A percentile compares a stretch with the other conserved stretches of the same genome.
These are phyloP conservation scores for Nothobranchius furzeri DNA, from an alignment of 2,113 vertebrate species.

Conservation along the genomic window DNA sequence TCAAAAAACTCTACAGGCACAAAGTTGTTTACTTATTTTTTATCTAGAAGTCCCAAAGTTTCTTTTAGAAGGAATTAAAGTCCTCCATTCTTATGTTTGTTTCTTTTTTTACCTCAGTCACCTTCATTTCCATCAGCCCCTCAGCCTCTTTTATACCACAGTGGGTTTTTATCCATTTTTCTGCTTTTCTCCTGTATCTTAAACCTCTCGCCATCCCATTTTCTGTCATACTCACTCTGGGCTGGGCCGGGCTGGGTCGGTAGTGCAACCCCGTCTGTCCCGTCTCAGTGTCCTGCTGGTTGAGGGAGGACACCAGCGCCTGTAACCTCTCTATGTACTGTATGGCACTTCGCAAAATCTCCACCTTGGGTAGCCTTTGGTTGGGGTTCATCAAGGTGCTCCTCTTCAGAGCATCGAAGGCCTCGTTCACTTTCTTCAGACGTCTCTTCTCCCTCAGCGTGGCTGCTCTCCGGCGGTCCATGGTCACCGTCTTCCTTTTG, in stretches of 20 bases:
- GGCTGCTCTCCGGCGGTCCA: conserved; percentile 92
- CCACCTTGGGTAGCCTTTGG: conserved; percentile 97
- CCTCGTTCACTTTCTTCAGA: conserved; percentile 98
- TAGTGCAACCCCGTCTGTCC: conserved; percentile 86
- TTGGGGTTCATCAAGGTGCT: conserved; percentile 98
- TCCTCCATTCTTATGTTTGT: background rate
- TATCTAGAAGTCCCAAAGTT: background rate
- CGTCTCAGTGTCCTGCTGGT: conserved; percentile 92
- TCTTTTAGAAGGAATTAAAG: background rate
- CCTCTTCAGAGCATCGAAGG: conserved; percentile 95
- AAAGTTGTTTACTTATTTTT: too few species aligned
- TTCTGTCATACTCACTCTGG: conserved; percentile 83
- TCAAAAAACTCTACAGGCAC: too few species aligned
- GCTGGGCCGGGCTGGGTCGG: conserved; percentile 67
- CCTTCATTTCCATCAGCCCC: background rate
- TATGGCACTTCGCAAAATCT: conserved; percentile 97
- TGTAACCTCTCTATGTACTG: conserved; percentile 98
- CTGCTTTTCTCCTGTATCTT: background rate
- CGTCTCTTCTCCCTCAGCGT: conserved; percentile 93
- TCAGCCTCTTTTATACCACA: background rate
- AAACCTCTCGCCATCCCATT: conserved; percentile 2
- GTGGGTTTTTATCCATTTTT: background rate
- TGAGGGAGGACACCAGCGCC: conserved; percentile 92
- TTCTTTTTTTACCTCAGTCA: background rate
- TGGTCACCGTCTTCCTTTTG: conserved; percentile 93